Conservation (phyloP, 2,888 invertebrate species). For the Plusia festucae region DNA sequence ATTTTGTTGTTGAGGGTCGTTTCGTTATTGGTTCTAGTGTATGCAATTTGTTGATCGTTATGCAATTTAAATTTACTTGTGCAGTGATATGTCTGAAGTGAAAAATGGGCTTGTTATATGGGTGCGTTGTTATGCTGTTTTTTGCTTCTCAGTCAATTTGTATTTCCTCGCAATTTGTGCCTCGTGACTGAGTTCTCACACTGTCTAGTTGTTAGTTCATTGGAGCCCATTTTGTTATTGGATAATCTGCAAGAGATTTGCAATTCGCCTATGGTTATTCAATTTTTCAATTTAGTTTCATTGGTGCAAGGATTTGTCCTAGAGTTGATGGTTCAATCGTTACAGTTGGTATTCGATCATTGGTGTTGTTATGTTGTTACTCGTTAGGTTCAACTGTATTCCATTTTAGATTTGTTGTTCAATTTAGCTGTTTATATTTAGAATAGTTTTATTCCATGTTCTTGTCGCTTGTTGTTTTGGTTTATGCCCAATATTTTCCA, state of each 20-base stretch:
- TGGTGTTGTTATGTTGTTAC: not conserved
- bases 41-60: slow-evolving; percentile 71
- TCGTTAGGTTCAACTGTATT: not conserved
- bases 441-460: not conserved
- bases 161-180: slow-evolving; percentile 14
- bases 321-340: slow-evolving; percentile 7
- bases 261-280: slow-evolving; percentile 36
- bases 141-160: slow-evolving; percentile 1
- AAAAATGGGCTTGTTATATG: slow-evolving; percentile 33
- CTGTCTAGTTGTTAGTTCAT: not conserved
- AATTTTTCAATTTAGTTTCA: slow-evolving; percentile 36
- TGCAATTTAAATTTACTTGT: slow-evolving; percentile 65
- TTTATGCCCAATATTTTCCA: too few species aligned
- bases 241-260: slow-evolving; percentile 12
- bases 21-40: slow-evolving; percentile 61
- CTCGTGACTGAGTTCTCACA: slow-evolving; percentile 14
- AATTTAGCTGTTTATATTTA: slow-evolving; percentile 6
- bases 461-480: not conserved
- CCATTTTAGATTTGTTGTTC: slow-evolving; percentile 1
- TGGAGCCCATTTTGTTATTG: not conserved
- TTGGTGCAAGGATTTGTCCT: slow-evolving; percentile 54
- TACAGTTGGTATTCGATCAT: slow-evolving; percentile 26
- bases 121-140: slow-evolving; percentile 31
- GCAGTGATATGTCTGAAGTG: slow-evolving; percentile 42
- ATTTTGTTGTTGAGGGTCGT: slow-evolving; percentile 83